Base-by-base conservation (phyloP, 2,113 vertebrate genomes). In the Nyctibius bracteatus region DNA sequence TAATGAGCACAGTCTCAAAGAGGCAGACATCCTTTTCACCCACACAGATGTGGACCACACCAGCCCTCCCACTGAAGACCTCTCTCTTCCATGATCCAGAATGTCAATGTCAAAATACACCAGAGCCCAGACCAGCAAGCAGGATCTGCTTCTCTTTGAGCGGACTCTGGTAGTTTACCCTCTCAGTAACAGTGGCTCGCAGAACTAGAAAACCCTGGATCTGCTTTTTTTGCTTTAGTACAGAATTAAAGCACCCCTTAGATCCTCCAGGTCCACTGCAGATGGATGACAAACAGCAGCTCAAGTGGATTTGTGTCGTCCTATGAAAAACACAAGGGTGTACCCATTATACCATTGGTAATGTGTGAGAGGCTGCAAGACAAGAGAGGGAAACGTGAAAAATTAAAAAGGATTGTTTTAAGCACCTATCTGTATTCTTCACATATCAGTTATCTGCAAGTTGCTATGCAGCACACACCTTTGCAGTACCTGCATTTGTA, bases 31-130 rank as follows among this genome's bases (percentile, higher is more conserved):
- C 5, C 15, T 73, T 68, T 81, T 35, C 33, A 83, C 2, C 8
- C 41, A 23, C 5, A 31, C 15, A 51, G 35, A 75, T 6, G 3
- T 8, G 62, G 28, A 80, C 13, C 6, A 75, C 24, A 24, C 17
- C 28, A 27, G 6, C 6, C 13, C 3, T 21, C 1, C 9, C 28
- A 46, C 5, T 11, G n/a, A 79, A 82, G 24, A 74, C 8, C 13
- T 19, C 24, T 33, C 12, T 81, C 30, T 24, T 90, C 15, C 10
- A 31, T 27, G 28, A 62, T 28, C 17, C 25, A 66, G 22, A 14
- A 81, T 0, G 2, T 8, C 37, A 67, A 4, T 0, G 0, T 24
- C 43, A 79, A 91, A 67, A 72, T 7, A 72, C 17, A 37, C 5
- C 27, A 47, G 41, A 68, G 19, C 9, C 25, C 37, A 58, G 43